A percentile compares a stretch with the other conserved stretches of the same genome.
phyloP scores from a whole-genome alignment of 2,113 vertebrate species.

The Corythoichthys intestinalis region DNA sequence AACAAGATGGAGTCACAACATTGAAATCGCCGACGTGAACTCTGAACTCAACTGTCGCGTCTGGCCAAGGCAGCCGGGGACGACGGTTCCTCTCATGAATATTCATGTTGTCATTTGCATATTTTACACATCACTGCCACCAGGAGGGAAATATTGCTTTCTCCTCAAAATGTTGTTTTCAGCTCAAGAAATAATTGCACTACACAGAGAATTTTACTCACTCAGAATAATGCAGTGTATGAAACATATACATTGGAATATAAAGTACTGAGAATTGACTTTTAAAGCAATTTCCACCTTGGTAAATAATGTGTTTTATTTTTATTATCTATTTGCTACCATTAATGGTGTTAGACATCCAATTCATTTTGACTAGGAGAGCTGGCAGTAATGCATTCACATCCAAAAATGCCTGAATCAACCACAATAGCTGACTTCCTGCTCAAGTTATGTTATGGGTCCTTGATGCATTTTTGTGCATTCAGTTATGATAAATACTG shows the following conservation, averaged over 20 bases:
- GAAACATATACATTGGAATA: background rate
- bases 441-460: too few relatives aligned
- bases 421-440: too few relatives aligned
- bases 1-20: background rate
- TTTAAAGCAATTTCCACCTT: background rate
- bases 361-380: too few relatives aligned
- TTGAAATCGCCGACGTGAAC: background rate
- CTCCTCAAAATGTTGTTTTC: constrained; percentile 5
- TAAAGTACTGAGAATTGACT: background rate
- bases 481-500: background rate
- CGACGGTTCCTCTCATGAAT: background rate
- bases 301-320: background rate
- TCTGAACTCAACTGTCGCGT: background rate
- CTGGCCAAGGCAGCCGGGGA: background rate
- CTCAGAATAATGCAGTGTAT: background rate
- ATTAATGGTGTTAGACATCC: too few relatives aligned
- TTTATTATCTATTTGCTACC: background rate
- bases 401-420: background rate
- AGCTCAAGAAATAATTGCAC: background rate
- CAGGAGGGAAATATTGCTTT: background rate
- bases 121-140: constrained; percentile 27
- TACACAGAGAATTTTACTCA: background rate
- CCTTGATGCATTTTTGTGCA: background rate
- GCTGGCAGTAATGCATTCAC: too few relatives aligned
- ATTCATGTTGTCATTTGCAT: constrained; percentile 8